Conservation (phyloP, 2,113 vertebrate genomes). For the Anhinga anhinga region DNA sequence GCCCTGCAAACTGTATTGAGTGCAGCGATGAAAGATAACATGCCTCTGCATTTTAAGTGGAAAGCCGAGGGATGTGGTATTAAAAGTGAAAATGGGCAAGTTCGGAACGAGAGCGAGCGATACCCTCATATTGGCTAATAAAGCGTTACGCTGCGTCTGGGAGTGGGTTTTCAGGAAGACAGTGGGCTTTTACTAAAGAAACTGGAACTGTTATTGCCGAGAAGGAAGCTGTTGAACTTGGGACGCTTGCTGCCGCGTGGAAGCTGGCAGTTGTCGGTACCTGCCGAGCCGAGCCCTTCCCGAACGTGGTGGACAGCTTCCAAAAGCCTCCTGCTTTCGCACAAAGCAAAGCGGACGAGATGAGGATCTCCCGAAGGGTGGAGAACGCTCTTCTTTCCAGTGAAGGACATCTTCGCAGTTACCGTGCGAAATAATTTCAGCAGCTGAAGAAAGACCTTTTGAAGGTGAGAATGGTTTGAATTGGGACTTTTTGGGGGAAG, state of each 20-base stretch:
- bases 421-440: background rate
- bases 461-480: background rate
- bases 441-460: background rate
- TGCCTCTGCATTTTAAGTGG: background rate
- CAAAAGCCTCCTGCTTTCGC: background rate
- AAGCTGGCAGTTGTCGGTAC: background rate
- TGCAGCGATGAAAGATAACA: background rate
- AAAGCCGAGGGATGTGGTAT: background rate
- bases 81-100: background rate
- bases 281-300: background rate
- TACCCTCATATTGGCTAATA: background rate
- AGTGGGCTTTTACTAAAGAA: background rate
- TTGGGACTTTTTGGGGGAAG: background rate
- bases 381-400: background rate
- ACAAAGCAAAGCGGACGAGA: accelerated
- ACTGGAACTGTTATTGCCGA: accelerated
- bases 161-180: background rate
- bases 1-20: background rate
- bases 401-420: background rate
- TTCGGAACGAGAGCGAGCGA: accelerated
- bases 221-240: background rate
- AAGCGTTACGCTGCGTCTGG: background rate
- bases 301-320: accelerated
- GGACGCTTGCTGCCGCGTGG: background rate
- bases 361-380: background rate